Base-by-base conservation (phyloP, 2,113 vertebrate genomes). In the Abramis brama region DNA sequence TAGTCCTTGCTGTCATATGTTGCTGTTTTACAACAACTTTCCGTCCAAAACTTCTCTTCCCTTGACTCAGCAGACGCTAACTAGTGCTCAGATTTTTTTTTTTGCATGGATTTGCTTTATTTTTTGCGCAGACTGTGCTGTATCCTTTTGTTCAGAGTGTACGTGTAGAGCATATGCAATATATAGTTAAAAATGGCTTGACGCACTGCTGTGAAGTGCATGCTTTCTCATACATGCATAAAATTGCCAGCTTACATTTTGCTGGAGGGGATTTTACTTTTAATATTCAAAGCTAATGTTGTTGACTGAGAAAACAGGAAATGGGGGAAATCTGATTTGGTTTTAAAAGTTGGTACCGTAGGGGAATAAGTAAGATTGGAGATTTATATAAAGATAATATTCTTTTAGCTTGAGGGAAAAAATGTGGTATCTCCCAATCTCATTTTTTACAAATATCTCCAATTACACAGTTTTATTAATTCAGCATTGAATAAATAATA, bases 231-330 rank as follows among this genome's bases (percentile, higher is more conserved):
- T 15, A n/a, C 77, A 39, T 60, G 39, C 33, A 79, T 59, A 79
- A 43, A 21, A 36, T 57, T 36, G 60, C 23, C 55, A 39, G 55
- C 33, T 60, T 60, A 13, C 1, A 0, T 10, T 23, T 39, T 10
- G 2, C 8, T 57, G 55, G 55, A 23, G 19, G 55, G 68, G 36
- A 25, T 25, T 79, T 57, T 57, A 79, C 76, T 59, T 59, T 79
- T 79, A 23, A 55, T 55, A 57, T 57, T 78, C 71, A 75, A 76
- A 52, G 15, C n/a, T 30, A 52, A 76, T 27, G 13, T 76, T 76
- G 25, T 50, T 76, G 39, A 23, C 36, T 23, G 19, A 71, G 36
- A 23, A 71, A 71, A 23, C 19, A 23, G 4, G 21, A 71, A 43
- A 71, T 71, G 33, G 36, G 8, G 39, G 23, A 43, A 21, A 71